Evolutionary conservation across 30 jellyfish, hydroid and myxozoan genomes (phyloP), one percentile per base, ranked within the genome.

Genomic region (Sanderia malayensis): DNA sequence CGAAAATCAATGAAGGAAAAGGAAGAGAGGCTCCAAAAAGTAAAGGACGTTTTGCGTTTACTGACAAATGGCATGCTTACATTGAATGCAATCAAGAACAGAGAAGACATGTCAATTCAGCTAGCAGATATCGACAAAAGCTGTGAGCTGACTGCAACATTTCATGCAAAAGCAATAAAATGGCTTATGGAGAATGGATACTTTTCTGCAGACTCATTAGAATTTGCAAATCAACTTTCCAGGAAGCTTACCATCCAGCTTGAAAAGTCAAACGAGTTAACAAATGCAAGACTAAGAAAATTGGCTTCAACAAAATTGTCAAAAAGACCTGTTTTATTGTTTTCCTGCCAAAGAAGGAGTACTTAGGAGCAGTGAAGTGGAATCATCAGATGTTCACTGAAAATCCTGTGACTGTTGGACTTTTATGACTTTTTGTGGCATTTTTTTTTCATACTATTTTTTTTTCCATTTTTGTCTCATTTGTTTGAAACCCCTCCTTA

Each of bases 71-170:
- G 85, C 13, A 47, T 52, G 33, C 83, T 73, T 58, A 59, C 85
- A 58, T 28, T 73, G 76, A 76, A 73, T 73, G 76, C 29, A 57
- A 20, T 73, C 76, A 73, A 73, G 25, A 59, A 58, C 24, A 73
- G 85, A 73, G 67, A 73, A 28, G 68, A 73, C 57, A 57, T 57
- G 58, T 34, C 85, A 1, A 73, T 73, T 73, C 75, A 73, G 57
- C 58, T 57, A 44, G 85, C 76, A 57, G 85, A 73, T 19, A 58
- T 73, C 58, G 76, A 73, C 85, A 73, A 73, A 57, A 23, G 85
- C 85, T 58, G 85, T 67, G 76, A 73, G 85, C 76, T 73, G 68
- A 67, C 58, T 73, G 76, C 76, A 59, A 57, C 67, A 73, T 73
- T 73, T 18, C 76, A 57, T 44, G 30, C 61, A 0, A 46, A 17